phyloP scores from a whole-genome alignment of 1,140 invertebrate genomes.

The Maconellicoccus hirsutus region DNA sequence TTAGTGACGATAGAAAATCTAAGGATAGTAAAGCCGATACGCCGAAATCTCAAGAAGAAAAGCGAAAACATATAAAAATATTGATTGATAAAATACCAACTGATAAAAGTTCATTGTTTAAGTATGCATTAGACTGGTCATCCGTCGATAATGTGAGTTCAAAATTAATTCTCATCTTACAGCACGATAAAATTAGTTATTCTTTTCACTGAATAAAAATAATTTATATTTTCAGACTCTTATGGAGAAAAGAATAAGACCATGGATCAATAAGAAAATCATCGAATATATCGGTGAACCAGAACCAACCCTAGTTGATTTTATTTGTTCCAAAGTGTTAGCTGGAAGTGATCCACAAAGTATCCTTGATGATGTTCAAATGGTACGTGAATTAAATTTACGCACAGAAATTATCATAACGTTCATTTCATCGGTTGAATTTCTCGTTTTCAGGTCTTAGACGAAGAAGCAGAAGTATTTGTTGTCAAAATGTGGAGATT shows the following conservation, averaged over 20 bases:
- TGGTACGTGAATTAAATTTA: slow-evolving; percentile 67
- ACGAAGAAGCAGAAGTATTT: slow-evolving; percentile 99
- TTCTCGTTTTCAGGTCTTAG: slow-evolving; percentile 62
- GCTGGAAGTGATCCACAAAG: slow-evolving; percentile 81
- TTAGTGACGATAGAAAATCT: slow-evolving; percentile 51
- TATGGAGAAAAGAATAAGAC: slow-evolving; percentile 94
- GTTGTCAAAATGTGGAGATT: slow-evolving; percentile 99
- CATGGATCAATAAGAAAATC: slow-evolving; percentile 99
- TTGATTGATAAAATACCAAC: slow-evolving; percentile 98
- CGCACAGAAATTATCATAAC: too few relatives aligned
- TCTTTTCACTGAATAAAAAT: slow-evolving; percentile 19
- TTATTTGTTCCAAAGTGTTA: slow-evolving; percentile 96
- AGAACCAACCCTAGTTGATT: slow-evolving; percentile 94
- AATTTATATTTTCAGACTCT: slow-evolving; percentile 44
- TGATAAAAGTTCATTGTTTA: slow-evolving; percentile 89
- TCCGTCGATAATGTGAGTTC: slow-evolving; percentile 62
- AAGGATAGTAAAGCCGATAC: slow-evolving; percentile 53
- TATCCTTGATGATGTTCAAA: slow-evolving; percentile 95
- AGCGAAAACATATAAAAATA: slow-evolving; percentile 88
- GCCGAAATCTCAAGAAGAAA: slow-evolving; percentile 78
- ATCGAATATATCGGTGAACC: slow-evolving; percentile 99
- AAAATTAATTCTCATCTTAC: neutral
- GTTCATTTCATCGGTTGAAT: too few relatives aligned
- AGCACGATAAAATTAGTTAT: neutral
- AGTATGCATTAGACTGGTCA: slow-evolving; percentile 82